Conservation (phyloP, 1,140 invertebrate genomes). For the Ladona fulva region DNA sequence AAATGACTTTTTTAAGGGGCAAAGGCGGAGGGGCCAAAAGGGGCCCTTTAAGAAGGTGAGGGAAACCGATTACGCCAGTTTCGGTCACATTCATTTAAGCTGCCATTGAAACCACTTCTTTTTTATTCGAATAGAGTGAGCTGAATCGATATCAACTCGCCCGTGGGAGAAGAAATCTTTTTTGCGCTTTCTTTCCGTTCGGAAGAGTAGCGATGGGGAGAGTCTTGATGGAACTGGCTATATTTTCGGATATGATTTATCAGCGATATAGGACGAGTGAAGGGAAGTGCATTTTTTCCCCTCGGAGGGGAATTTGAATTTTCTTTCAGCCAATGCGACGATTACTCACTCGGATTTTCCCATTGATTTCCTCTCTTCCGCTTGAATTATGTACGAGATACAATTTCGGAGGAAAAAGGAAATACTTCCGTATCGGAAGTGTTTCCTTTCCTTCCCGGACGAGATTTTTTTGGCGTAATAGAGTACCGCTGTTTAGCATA, state of each 20-base stretch:
- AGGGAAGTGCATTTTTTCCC: not conserved
- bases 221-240: not conserved
- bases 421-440: too few species aligned
- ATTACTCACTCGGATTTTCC: not conserved
- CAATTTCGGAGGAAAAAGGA: not conserved
- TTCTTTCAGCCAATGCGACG: not conserved
- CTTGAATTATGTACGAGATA: not conserved
- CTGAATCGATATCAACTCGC: not conserved
- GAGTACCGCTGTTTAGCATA: too few species aligned
- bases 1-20: not conserved
- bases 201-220: not conserved
- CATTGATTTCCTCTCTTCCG: not conserved
- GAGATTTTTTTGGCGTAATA: too few species aligned
- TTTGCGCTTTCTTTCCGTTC: not conserved
- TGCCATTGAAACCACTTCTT: not conserved
- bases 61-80: not conserved
- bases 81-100: conserved; percentile 5
- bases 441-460: too few species aligned
- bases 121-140: not conserved
- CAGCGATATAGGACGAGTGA: not conserved
- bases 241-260: conserved; percentile 3
- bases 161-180: not conserved
- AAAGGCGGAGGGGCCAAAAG: too few species aligned
- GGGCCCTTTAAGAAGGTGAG: not conserved
- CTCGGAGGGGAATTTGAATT: conserved; percentile 1